Evolutionary conservation across 2,113 vertebrate species (phyloP), one percentile per base, ranked within the genome.

Genomic region (Zosterops borbonicus): DNA sequence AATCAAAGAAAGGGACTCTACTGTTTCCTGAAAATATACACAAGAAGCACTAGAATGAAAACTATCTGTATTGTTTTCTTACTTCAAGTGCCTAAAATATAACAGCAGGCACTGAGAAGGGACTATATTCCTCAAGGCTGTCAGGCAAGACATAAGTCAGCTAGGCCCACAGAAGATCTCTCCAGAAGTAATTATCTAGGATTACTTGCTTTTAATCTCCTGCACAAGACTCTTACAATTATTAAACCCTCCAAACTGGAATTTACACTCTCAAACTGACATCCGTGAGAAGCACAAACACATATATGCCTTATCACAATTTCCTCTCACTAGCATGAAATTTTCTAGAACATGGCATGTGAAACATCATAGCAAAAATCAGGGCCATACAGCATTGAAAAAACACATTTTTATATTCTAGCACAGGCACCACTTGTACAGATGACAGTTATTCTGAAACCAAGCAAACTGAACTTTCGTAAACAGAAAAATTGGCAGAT

Each of bases 401-500:
- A 94, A 50, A 35, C 41, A 15, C 19, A 64, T 65, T 65, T 91
- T 69, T 27, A 9, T 53, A 39, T 74, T 75, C 77, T 21, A 89
- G 52, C 70, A 82, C 9, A 63, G 55, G 50, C 41, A 89, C 70
- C 77, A 75, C 83, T 84, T 90, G 76, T 50, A 83, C 56, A 87
- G 50, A 80, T 1, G 1, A 83, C 80, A 93, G 56, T 70, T 89
- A 91, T 79, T 87, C 84, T 94, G 87, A 87, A 94, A 94, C 73
- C 92, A 92, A 93, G 80, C 39, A 90, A 87, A 94, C 58, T 77
- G 84, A 79, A 33, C 63, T 65, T 90, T 81, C 74, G 53, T 52
- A 83, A 95, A 88, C 67, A 93, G 52, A 59, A 70, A 91, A 94
- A 73, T 56, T 94, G 70, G 86, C 79, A 83, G 69, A 81, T 68